These are phyloP conservation scores for Lepus timidus DNA, from an alignment of 2,113 vertebrate genomes.

Conservation along the genomic window DNA sequence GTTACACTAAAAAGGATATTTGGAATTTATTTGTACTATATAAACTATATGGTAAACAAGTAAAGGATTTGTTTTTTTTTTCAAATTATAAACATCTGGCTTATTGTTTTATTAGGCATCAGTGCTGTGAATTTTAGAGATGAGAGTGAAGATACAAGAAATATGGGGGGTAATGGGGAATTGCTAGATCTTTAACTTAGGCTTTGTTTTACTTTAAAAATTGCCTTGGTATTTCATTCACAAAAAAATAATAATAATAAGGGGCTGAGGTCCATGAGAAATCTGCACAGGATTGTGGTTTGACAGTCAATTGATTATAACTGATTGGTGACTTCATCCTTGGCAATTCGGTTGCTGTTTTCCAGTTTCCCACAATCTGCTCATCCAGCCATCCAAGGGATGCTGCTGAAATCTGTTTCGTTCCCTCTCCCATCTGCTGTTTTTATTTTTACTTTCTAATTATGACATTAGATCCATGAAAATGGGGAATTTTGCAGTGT, in stretches of 20 bases:
- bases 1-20: background rate
- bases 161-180: background rate
- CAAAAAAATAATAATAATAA: constrained; percentile 2
- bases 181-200: background rate
- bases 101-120: background rate
- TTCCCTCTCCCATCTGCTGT: constrained; percentile 86
- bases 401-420: constrained; percentile 81
- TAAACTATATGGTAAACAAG: background rate
- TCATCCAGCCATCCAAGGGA: constrained; percentile 82
- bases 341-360: constrained; percentile 84
- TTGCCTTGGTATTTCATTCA: constrained; percentile 18
- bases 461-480: constrained; percentile 82
- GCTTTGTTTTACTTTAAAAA: background rate
- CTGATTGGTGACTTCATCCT: constrained; percentile 80
- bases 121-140: background rate
- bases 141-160: background rate
- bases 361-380: constrained; percentile 86
- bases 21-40: background rate
- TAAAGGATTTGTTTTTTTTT: background rate
- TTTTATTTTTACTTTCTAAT: constrained; percentile 76
- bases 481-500: constrained; percentile 75
- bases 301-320: constrained; percentile 86
- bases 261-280: background rate
- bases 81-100: background rate
- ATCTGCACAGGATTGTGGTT: constrained; percentile 55